Base-by-base conservation (phyloP, 2,888 invertebrate species). In the Fabriciana adippe region DNA sequence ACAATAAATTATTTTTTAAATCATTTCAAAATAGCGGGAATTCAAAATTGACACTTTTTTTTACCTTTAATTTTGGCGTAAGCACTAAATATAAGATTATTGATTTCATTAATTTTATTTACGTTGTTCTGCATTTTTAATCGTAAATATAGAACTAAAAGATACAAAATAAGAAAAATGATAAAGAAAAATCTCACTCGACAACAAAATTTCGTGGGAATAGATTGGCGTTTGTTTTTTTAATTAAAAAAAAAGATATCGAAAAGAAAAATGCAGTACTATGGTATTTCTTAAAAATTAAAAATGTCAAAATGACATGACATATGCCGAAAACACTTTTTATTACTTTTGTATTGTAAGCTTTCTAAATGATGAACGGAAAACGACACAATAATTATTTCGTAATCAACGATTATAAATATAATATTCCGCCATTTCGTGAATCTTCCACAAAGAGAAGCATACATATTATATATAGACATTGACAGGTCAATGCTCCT, bases 181-280 rank as follows among this genome's bases (percentile, higher is more conserved):
- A 4, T 13, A 61, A 35, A 35, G 35, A 53, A 61, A 51, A n/a
- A 14, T 21, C 41, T 35, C n/a, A 11, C 18, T 18, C 35, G 53
- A 35, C 41, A 47, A 51, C 48, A 59, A 41, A 26, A 55, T 53
- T 54, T 54, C 51, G 35, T 59, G 75, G 79, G 78, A 81, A 87
- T 81, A 86, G 84, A 85, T 84, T 78, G 83, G 82, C 85, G 82
- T 83, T 88, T 89, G 87, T 88, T 89, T 91, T 90, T 89, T 89
- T 88, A 82, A 77, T 81, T 79, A 81, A 80, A 87, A 88, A 87
- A 88, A 85, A 86, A 83, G n/a, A 77, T 82, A 81, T 73, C 72
- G 76, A 79, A 83, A 84, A 79, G 79, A 72, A 78, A 81, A 84
- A 83, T 82, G 77, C 75, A 78, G 82, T 84, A 83, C 81, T 80